Base-by-base conservation (phyloP, 2,797 vertebrate species). In the Odontamblyopus rebecca region DNA sequence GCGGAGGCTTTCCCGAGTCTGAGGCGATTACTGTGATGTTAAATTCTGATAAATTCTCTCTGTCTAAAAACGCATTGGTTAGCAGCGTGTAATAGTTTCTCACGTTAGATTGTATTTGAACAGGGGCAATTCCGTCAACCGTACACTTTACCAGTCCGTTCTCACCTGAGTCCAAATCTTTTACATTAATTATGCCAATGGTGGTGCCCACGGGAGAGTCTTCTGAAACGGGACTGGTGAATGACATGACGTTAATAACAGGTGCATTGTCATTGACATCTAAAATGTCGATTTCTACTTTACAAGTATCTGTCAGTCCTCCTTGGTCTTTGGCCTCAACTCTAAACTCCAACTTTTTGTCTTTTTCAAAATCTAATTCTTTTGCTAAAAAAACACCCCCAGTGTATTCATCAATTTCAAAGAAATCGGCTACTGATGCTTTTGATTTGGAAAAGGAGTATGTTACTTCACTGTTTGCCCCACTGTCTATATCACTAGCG, bases 211-310 rank as follows among this genome's bases (percentile, higher is more conserved):
- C 11, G 0, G 11, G 11, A 13, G 41, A 1, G 41, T 44, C 41
- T 3, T 44, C 41, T 44, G 41, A 44, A 2, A 44, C 41, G 0
- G 41, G 41, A 13, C 12, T 44, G 2, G 41, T 44, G 41, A 44
- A 44, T 3, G 41, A 44, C 41, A 44, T 81, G 3, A 84, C 26
- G n/a, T 48, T 44, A 13, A 82, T 79, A 1, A 76, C 59, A n/a
- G 82, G 82, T 0, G 67, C 61, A 67, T 83, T 83, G 32, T 85
- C 82, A 61, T 82, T 85, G 0, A 76, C 11, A 51, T 85, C 82
- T 23, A 74, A 23, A 19, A 83, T 51, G 7, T 83, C 76, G 8
- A 83, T 67, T 4, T 81, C 68, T 3, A 84, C 57, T 57, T 84
- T 76, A 54, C 75, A n/a, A 5, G 41, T 53, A 16, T 78, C 73